Evolutionary conservation across 2,113 vertebrate species (phyloP), one percentile per base, ranked within the genome.

Genomic region (Odontesthes bonariensis): DNA sequence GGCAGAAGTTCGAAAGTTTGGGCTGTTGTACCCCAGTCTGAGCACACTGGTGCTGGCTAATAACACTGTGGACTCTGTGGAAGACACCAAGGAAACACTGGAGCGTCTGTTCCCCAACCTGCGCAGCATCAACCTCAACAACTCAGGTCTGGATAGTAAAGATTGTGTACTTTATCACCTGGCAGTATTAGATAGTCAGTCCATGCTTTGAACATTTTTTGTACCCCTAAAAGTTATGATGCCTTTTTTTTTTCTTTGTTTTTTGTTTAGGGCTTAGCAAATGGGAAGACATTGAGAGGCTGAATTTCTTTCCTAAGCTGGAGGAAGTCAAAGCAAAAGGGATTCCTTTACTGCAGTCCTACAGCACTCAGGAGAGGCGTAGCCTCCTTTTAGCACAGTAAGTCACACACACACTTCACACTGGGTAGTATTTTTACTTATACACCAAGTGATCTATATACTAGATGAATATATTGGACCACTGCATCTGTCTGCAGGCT

Each of bases 251-350:
- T 27, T 27, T 27, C 27, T 27, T 27, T 27, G 27, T 54, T 19
- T 83, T 2, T 78, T 4, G 10, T 51, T 12, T 93, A 99, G 98
- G 96, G 91, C 94, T 99, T 51, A 95, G 93, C 46, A 91, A 90
- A 69, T 99, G 98, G 98, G 95, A 96, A 83, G 98, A 99, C 87
- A 96, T 99, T 53, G 97, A 97, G 86, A 96, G 95, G 85, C 89
- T 99, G 68, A 98, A 96, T 85, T 96, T 94, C 84, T 96, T 99
- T 67, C 98, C 98, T 3, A 98, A 97, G 78, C 95, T 99, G 9
- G 93, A 95, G 91, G 97, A 99, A 84, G 94, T 98, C 68, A 96
- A 97, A 73, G 93, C 96, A 52, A 90, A 95, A 82, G 97, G 98
- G 69, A 97, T 99, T 75, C 97, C 98, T 75, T 91, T 99, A 77